phyloP scores from a whole-genome alignment of 2,797 vertebrate species.

The Carapus acus region DNA sequence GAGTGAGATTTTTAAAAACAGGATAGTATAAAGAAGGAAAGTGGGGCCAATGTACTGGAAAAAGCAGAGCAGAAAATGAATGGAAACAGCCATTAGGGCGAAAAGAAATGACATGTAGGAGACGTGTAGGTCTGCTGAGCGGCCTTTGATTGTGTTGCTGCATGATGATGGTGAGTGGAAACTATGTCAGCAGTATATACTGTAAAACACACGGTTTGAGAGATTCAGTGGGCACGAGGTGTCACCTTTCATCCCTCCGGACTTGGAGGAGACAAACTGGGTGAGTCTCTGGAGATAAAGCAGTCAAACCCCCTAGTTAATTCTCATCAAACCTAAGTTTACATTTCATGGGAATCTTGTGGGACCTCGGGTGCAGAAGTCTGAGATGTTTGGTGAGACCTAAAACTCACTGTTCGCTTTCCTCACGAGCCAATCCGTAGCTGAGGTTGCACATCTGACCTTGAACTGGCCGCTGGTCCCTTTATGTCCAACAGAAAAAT shows the following conservation, averaged over 20 bases:
- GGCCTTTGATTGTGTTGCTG: constrained; percentile 36
- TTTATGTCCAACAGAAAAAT: too few species aligned
- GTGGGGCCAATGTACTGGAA: constrained; percentile 11
- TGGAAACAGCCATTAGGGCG: constrained; percentile 24
- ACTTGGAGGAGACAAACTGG: constrained; percentile 26
- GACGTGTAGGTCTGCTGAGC: constrained; percentile 16
- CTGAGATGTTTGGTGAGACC: too few species aligned
- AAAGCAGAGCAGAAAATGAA: constrained; percentile 11
- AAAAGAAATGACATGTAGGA: constrained; percentile 9
- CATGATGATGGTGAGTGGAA: constrained; percentile 47
- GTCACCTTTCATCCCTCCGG: constrained; percentile 39
- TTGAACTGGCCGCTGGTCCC: too few species aligned
- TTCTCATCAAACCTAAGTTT: constrained; percentile 5
- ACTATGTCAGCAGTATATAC: constrained; percentile 53
- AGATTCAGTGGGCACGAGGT: constrained; percentile 31
- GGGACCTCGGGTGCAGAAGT: too few species aligned
- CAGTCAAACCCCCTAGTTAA: constrained; percentile 2
- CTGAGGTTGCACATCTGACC: too few species aligned
- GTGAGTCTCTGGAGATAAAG: constrained; percentile 30
- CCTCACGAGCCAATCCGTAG: too few species aligned
- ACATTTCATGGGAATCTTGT: constrained; percentile 19
- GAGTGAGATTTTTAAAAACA: constrained; percentile 19
- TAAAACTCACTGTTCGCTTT: too few species aligned
- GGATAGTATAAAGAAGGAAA: constrained; percentile 1
- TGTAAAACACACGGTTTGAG: constrained; percentile 40